Evolutionary conservation across 1,140 invertebrate species (phyloP).

Genomic region (Lethrus apterus): DNA sequence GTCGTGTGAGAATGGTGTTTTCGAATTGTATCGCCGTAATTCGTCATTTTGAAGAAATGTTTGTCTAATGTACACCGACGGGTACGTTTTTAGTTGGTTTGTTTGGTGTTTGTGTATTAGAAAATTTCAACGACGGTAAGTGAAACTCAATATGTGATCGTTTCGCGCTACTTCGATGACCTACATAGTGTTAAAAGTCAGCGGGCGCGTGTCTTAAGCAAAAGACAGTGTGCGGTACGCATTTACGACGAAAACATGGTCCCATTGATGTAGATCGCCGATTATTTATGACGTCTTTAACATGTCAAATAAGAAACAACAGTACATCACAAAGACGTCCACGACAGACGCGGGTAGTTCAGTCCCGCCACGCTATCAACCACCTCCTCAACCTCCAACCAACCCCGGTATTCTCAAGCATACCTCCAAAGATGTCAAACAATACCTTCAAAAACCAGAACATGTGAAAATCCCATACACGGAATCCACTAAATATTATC

Average conservation of each 20-base stretch:
- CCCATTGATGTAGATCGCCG: constrained; percentile 1
- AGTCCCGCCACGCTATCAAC: constrained; percentile 57
- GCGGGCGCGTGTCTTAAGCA: constrained; percentile 1
- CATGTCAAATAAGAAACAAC: constrained; percentile 40
- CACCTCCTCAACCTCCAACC: constrained; percentile 50
- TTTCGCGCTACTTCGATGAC: constrained; percentile 12
- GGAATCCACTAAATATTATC: constrained; percentile 16
- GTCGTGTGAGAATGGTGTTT: constrained; percentile 1
- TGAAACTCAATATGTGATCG: neutral
- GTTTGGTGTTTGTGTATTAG: neutral
- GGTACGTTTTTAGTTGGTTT: neutral
- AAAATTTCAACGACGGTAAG: neutral
- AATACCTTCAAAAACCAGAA: constrained; percentile 18
- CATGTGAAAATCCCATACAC: constrained; percentile 17
- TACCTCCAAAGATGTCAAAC: constrained; percentile 31
- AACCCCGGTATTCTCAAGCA: constrained; percentile 49
- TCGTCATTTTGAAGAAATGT: neutral
- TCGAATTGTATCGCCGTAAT: neutral
- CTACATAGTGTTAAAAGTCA: constrained; percentile 16
- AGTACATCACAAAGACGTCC: constrained; percentile 30
- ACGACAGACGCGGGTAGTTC: constrained; percentile 25
- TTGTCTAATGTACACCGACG: neutral
- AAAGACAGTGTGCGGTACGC: neutral
- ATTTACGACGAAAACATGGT: neutral
- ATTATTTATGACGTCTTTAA: constrained; percentile 24